Conservation (phyloP, 92 coral and sea anemone genomes). For the Palythoa heliodiscus region DNA sequence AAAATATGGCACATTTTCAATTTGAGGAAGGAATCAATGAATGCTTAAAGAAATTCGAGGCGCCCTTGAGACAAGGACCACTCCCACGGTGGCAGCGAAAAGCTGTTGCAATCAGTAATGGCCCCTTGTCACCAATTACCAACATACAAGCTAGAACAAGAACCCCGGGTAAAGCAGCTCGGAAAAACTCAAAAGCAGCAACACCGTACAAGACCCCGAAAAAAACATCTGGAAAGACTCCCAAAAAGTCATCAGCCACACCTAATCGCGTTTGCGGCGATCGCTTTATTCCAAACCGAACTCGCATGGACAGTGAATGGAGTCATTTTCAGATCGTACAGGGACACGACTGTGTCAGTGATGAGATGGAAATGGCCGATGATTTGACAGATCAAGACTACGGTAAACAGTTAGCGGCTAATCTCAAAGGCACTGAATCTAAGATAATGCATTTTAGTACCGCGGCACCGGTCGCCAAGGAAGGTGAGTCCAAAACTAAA, state of each 20-base stretch:
- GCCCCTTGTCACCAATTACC: slow-evolving; percentile 34
- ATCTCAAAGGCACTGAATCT: slow-evolving; percentile 44
- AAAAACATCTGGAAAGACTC: slow-evolving; percentile 76
- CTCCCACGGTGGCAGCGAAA: slow-evolving; percentile 97
- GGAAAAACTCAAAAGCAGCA: slow-evolving; percentile 40
- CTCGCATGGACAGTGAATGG: slow-evolving; percentile 79
- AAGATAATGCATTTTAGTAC: slow-evolving; percentile 90
- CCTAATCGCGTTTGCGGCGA: slow-evolving; percentile 67
- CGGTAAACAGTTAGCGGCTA: slow-evolving; percentile 32
- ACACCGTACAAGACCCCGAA: slow-evolving; percentile 77
- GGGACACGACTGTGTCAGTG: slow-evolving; percentile 42
- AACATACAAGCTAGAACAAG: slow-evolving; percentile 34
- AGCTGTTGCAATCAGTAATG: slow-evolving; percentile 54
- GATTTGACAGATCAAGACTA: slow-evolving; percentile 50
- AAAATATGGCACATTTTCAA: slow-evolving; percentile 81
- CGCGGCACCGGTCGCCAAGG: slow-evolving; percentile 86
- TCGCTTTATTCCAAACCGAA: slow-evolving; percentile 90
- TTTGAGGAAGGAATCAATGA: slow-evolving; percentile 90
- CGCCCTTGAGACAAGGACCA: slow-evolving; percentile 83
- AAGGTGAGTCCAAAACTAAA: slow-evolving; percentile 58
- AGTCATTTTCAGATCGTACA: slow-evolving; percentile 85
- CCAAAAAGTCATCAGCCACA: slow-evolving; percentile 59
- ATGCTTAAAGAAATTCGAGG: slow-evolving; percentile 84
- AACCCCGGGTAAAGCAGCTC: slow-evolving; percentile 59
- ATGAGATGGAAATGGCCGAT: slow-evolving; percentile 56